Evolutionary conservation across 2,888 invertebrate species (phyloP).

Genomic region (Acheta domesticus): DNA sequence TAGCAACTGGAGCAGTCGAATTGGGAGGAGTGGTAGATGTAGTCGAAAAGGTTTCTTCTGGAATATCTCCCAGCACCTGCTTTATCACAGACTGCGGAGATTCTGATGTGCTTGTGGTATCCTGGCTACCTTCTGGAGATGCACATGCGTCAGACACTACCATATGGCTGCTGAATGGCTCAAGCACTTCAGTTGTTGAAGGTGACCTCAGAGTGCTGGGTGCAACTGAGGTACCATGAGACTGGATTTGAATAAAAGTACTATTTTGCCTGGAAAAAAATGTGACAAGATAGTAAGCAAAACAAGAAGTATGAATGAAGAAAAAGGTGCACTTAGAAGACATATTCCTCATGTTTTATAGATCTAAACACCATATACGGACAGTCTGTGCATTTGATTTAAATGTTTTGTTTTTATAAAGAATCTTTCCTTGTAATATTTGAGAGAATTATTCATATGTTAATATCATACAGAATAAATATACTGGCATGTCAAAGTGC

Average conservation of each 20-base stretch:
- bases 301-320: background rate
- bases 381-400: too few relatives aligned
- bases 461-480: too few relatives aligned
- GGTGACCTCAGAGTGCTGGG: background rate
- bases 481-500: too few relatives aligned
- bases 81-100: background rate
- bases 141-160: background rate
- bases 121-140: slow-evolving; percentile 2
- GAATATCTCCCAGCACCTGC: background rate
- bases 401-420: too few relatives aligned
- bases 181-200: background rate
- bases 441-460: too few relatives aligned
- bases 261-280: slow-evolving; percentile 6
- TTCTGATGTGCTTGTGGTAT: background rate
- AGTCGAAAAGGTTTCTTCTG: background rate
- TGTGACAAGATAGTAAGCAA: background rate
- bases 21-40: background rate
- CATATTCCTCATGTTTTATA: too few relatives aligned
- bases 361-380: too few relatives aligned
- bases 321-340: background rate
- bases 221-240: background rate
- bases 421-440: too few relatives aligned
- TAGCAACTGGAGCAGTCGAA: background rate
- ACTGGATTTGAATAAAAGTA: background rate
- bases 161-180: background rate